phyloP scores from a whole-genome alignment of 2,797 vertebrate genomes.

The Propithecus deckenii region DNA sequence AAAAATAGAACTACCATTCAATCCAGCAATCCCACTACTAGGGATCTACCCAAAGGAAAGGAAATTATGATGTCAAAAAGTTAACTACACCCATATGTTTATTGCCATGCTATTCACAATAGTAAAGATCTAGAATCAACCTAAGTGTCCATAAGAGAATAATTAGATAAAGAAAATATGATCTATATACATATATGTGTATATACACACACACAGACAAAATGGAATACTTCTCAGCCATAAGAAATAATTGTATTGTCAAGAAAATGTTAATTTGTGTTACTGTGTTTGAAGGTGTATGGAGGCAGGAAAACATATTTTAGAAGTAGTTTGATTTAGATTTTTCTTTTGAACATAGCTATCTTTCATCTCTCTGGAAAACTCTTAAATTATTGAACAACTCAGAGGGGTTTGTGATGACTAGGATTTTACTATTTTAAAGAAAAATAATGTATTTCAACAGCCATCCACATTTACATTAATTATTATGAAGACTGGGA shows the following conservation, averaged over 20 bases:
- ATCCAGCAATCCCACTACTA: not conserved
- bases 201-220: too few species aligned
- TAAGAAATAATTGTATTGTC: not conserved
- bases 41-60: not conserved
- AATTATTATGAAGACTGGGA: not conserved
- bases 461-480: not conserved
- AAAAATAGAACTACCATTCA: not conserved
- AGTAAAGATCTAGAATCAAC: not conserved
- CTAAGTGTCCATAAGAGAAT: not conserved
- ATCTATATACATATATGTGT: not conserved
- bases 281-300: slow-evolving; percentile 12
- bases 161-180: not conserved
- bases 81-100: not conserved
- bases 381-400: not conserved
- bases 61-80: not conserved
- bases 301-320: not conserved
- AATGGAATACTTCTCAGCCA: not conserved
- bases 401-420: not conserved
- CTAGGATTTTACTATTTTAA: slow-evolving; percentile 40
- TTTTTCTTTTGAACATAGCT: not conserved
- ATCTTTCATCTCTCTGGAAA: not conserved
- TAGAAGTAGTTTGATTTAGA: not conserved
- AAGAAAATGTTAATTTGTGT: slow-evolving; percentile 5
- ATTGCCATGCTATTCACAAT: not conserved
- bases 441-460: slow-evolving; percentile 22